Evolutionary conservation across 2,888 invertebrate genomes (phyloP).

Genomic region (Hyalella azteca): DNA sequence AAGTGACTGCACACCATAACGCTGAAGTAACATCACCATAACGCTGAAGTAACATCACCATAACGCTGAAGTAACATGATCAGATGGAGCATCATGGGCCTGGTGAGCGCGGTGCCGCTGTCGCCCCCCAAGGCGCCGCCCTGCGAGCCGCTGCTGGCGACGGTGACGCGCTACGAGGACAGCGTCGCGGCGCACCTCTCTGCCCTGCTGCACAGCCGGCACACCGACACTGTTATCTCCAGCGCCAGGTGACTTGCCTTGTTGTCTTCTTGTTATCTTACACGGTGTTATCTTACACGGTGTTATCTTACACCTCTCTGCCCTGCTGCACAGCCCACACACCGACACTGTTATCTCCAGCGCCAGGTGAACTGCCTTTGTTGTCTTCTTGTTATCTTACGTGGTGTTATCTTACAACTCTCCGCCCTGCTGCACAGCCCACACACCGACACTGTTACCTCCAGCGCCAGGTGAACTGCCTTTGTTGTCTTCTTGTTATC

Average conservation of each 20-base stretch:
- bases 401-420: too few species aligned
- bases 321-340: too few species aligned
- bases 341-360: too few species aligned
- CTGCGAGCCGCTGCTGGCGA: slow-evolving; percentile 62
- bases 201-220: slow-evolving; percentile 83
- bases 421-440: too few species aligned
- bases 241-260: slow-evolving; percentile 72
- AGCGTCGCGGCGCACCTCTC: slow-evolving; percentile 80
- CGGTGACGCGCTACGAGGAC: slow-evolving; percentile 76
- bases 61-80: slow-evolving; percentile 46
- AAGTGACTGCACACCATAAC: too few species aligned
- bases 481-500: too few species aligned
- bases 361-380: too few species aligned
- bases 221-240: slow-evolving; percentile 73
- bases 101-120: slow-evolving; percentile 64
- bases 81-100: slow-evolving; percentile 95
- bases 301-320: slow-evolving; percentile 47
- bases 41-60: too few species aligned
- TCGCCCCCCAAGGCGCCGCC: slow-evolving; percentile 64
- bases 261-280: neutral
- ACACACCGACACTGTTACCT: too few species aligned
- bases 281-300: neutral
- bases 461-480: too few species aligned
- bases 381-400: too few species aligned
- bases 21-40: too few species aligned